Conservation (phyloP, 1,140 invertebrate genomes). For the Mylabris phalerata region DNA sequence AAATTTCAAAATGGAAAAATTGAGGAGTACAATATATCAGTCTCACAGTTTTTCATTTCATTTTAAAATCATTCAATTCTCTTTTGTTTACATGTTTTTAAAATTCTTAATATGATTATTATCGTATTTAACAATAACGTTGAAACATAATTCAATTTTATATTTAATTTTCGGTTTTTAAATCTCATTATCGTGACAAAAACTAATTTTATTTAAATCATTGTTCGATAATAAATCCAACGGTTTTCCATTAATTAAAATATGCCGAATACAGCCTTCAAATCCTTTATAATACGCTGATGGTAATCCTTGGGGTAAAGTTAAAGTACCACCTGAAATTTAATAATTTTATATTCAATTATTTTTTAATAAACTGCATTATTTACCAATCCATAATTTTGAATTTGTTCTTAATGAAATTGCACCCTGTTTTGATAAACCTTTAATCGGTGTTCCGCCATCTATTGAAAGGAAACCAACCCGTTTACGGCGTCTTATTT, state of each 20-base stretch:
- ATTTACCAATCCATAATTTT: constrained; percentile 65
- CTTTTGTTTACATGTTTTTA: background rate
- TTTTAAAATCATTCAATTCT: constrained; percentile 11
- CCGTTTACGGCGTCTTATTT: constrained; percentile 58
- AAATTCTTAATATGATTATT: background rate
- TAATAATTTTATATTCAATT: background rate
- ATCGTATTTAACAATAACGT: background rate
- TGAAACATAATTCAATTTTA: constrained; percentile 1
- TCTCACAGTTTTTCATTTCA: constrained; percentile 20
- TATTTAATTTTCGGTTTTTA: constrained; percentile 20
- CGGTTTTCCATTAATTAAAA: constrained; percentile 36
- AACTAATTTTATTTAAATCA: constrained; percentile 34
- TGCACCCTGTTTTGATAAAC: constrained; percentile 55
- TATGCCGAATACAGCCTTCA: constrained; percentile 38
- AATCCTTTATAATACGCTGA: constrained; percentile 40
- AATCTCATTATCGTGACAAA: constrained; percentile 41
- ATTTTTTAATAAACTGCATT: constrained; percentile 1
- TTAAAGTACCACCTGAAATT: constrained; percentile 33
- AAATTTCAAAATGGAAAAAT: constrained; percentile 15
- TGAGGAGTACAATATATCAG: constrained; percentile 24
- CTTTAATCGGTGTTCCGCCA: constrained; percentile 52
- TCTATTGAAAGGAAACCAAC: constrained; percentile 64
- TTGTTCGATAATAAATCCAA: constrained; percentile 35
- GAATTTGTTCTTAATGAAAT: constrained; percentile 67
- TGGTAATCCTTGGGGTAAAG: constrained; percentile 35